A percentile compares a stretch with the other conserved stretches of the same genome.
phyloP scores from a whole-genome alignment of 1,140 invertebrate species.

The Uloborus diversus region DNA sequence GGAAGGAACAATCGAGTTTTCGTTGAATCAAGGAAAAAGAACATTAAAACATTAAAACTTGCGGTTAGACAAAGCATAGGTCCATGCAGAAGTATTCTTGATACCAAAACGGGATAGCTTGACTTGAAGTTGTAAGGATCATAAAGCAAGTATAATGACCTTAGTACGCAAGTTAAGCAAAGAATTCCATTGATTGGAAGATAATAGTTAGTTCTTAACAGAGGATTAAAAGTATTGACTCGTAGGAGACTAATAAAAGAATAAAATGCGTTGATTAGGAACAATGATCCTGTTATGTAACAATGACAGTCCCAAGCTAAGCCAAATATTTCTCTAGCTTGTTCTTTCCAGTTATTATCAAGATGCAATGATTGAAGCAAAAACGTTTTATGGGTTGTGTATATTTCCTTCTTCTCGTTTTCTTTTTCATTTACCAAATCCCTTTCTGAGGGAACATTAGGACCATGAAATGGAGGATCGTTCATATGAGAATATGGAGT shows the following conservation, averaged over 20 bases:
- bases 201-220: conserved; percentile 75
- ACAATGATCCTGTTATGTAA: conserved; percentile 82
- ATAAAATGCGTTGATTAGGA: conserved; percentile 81
- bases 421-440: conserved; percentile 19
- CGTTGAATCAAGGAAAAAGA: conserved; percentile 81
- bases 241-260: conserved; percentile 70
- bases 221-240: conserved; percentile 60
- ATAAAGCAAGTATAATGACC: conserved; percentile 86
- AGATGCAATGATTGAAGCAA: conserved; percentile 10
- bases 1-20: conserved; percentile 63
- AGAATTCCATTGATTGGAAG: conserved; percentile 82
- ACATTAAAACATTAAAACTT: conserved; percentile 83
- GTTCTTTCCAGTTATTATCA: conserved; percentile 61
- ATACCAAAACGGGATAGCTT: conserved; percentile 79
- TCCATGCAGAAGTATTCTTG: conserved; percentile 82
- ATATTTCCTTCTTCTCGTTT: conserved; percentile 11
- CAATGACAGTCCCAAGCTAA: conserved; percentile 90
- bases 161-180: conserved; percentile 79
- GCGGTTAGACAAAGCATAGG: conserved; percentile 85
- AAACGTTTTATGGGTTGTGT: conserved; percentile 2
- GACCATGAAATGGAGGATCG: conserved; percentile 44
- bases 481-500: conserved; percentile 49
- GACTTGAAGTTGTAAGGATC: conserved; percentile 87
- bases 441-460: conserved; percentile 30
- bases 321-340: conserved; percentile 66